Percentiles rank a stretch among this genome's conserved stretches.
phyloP scores from a whole-genome alignment of 2,797 vertebrate species.

The Mormyrus proboscirostris region DNA sequence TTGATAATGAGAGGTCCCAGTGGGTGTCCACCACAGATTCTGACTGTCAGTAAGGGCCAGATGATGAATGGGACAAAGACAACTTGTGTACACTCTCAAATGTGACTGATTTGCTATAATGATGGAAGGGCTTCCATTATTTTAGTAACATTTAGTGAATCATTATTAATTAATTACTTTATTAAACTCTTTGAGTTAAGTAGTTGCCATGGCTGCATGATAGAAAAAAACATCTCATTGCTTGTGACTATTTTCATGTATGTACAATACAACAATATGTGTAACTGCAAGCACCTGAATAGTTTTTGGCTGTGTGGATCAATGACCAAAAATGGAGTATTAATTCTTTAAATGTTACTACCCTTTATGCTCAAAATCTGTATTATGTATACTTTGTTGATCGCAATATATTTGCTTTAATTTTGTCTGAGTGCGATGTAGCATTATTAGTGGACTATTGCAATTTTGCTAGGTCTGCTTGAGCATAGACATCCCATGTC shows the following conservation, averaged over 20 bases:
- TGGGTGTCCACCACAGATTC: neutral
- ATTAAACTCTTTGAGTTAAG: too few species aligned
- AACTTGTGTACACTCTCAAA: neutral
- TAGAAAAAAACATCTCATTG: too few species aligned
- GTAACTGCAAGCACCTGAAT: neutral
- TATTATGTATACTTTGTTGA: neutral
- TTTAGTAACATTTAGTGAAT: neutral
- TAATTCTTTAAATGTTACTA: neutral
- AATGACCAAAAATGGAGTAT: neutral
- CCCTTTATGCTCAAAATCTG: neutral
- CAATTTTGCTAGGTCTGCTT: neutral
- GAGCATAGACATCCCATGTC: neutral
- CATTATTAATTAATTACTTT: neutral
- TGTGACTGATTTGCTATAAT: neutral
- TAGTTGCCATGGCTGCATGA: too few species aligned
- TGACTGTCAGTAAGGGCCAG: neutral
- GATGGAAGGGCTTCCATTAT: too few species aligned
- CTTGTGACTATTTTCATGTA: too few species aligned
- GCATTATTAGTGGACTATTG: neutral
- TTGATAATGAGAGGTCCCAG: neutral
- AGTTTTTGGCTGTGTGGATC: neutral
- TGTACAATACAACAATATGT: neutral
- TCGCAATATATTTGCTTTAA: neutral
- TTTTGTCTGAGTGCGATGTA: neutral
- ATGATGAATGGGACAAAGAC: neutral